These are phyloP conservation scores for Danio choprae DNA, from an alignment of 2,797 vertebrate species.

Conservation along the genomic window DNA sequence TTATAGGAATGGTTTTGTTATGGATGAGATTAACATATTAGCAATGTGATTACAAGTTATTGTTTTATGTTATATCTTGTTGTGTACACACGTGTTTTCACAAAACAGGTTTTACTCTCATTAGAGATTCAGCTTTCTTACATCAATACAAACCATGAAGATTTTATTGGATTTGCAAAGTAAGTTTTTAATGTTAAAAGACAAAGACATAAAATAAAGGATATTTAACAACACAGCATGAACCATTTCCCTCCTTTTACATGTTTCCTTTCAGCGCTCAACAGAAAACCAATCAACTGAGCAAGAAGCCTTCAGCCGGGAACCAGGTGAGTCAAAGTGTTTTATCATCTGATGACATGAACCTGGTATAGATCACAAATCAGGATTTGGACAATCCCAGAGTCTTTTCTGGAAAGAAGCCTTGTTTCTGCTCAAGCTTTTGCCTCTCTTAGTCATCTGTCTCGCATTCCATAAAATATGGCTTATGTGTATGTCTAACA, in stretches of 20 bases:
- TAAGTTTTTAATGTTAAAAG: slow-evolving; percentile 70
- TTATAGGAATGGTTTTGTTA: neutral
- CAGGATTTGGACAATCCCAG: neutral
- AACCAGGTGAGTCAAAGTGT: slow-evolving; percentile 78
- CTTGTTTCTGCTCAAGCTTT: slow-evolving; percentile 51
- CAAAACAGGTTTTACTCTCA: slow-evolving; percentile 84
- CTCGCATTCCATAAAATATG: slow-evolving; percentile 10
- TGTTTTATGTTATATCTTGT: neutral
- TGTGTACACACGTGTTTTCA: slow-evolving; percentile 4
- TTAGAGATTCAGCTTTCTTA: slow-evolving; percentile 94
- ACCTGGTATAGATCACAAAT: neutral
- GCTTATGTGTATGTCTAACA: slow-evolving; percentile 18
- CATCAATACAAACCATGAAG: slow-evolving; percentile 95
- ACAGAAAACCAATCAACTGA: slow-evolving; percentile 83
- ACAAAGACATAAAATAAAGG: neutral
- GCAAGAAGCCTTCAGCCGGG: slow-evolving; percentile 82
- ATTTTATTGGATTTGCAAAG: slow-evolving; percentile 93
- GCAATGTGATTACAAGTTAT: neutral
- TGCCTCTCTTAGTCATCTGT: slow-evolving; percentile 58
- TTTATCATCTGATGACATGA: neutral
- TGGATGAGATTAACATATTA: neutral
- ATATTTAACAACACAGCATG: neutral
- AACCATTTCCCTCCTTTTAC: neutral
- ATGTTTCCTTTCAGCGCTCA: slow-evolving; percentile 75
- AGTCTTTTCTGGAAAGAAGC: slow-evolving; percentile 14